Evolutionary conservation across 1,140 invertebrate species (phyloP).

Genomic region (Coptotermes formosanus): DNA sequence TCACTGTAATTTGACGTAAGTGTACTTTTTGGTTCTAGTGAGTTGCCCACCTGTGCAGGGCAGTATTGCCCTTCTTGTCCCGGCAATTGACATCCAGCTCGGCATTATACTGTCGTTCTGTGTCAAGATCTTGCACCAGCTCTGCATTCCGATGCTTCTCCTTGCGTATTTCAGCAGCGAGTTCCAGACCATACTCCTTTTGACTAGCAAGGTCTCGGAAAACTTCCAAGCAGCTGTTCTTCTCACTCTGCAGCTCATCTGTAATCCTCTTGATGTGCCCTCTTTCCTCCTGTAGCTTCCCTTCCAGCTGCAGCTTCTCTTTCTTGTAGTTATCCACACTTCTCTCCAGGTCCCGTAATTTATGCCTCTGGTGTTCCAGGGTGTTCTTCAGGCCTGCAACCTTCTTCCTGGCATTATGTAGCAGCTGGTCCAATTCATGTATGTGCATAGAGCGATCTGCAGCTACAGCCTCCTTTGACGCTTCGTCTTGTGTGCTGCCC

Average conservation of each 20-base stretch:
- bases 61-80: not conserved
- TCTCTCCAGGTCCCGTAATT: not conserved
- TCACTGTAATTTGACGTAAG: too few relatives aligned
- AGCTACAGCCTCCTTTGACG: too few relatives aligned
- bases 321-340: not conserved
- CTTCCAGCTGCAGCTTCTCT: not conserved
- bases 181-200: not conserved
- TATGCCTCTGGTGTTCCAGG: not conserved
- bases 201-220: not conserved
- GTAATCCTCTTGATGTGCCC: not conserved
- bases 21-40: too few relatives aligned
- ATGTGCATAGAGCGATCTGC: not conserved
- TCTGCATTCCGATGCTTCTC: not conserved
- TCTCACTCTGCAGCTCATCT: not conserved
- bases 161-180: not conserved
- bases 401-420: not conserved
- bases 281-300: not conserved
- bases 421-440: not conserved
- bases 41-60: not conserved
- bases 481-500: not conserved
- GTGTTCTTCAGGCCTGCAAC: not conserved
- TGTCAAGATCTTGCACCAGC: not conserved
- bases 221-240: not conserved
- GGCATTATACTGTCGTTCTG: not conserved
- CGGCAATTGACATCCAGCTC: slow-evolving; percentile 1